Conservation (phyloP, 2,888 invertebrate genomes). For the Shargacucullia verbasci region DNA sequence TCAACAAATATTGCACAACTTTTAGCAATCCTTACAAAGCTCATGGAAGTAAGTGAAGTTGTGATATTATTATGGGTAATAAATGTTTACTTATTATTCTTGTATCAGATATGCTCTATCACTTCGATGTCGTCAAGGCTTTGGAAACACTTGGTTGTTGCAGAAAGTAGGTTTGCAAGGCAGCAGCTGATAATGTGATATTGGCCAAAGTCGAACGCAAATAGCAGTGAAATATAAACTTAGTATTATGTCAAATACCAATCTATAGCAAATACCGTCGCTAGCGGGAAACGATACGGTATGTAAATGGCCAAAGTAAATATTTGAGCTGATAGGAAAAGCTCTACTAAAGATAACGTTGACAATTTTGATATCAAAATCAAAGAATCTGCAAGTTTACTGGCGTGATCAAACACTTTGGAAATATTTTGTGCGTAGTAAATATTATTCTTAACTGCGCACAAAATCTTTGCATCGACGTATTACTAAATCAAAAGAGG, state of each 20-base stretch:
- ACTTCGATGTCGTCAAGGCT: constrained; percentile 22
- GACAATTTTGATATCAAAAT: constrained; percentile 36
- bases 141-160: constrained; percentile 22
- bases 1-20: constrained; percentile 34
- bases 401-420: constrained; percentile 11
- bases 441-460: too few relatives aligned
- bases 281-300: constrained; percentile 39
- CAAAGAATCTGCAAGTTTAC: constrained; percentile 40
- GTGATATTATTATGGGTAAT: background rate
- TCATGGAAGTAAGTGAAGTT: background rate
- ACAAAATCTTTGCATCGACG: too few relatives aligned
- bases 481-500: too few relatives aligned
- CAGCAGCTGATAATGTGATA: constrained; percentile 33
- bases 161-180: constrained; percentile 31
- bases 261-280: constrained; percentile 34
- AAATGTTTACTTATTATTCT: constrained; percentile 14
- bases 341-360: constrained; percentile 29
- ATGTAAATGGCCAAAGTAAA: constrained; percentile 47
- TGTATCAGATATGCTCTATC: constrained; percentile 20
- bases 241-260: constrained; percentile 27
- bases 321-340: constrained; percentile 42
- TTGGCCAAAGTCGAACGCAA: constrained; percentile 25
- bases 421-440: too few relatives aligned
- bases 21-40: constrained; percentile 22
- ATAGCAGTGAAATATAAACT: constrained; percentile 24